Percentiles rank a stretch among this genome's conserved stretches.
Evolutionary conservation across 1,140 invertebrate species (phyloP).

Genomic region (Drosophila sucinea): DNA sequence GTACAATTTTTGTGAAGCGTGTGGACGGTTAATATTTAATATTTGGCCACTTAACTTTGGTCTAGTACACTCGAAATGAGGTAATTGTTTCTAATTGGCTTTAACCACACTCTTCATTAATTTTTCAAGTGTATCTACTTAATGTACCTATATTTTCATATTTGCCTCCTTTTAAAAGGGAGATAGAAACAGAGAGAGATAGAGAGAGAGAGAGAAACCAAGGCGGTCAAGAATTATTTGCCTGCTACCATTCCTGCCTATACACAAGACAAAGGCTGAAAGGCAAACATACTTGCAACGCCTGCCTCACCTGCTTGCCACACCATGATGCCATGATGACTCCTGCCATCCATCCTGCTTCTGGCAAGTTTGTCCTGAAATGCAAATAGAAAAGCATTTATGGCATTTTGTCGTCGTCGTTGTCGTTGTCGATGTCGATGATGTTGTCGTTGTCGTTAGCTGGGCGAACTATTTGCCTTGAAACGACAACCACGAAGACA

Average conservation of each 20-base stretch:
- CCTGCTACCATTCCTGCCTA: slow-evolving; percentile 6
- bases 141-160: slow-evolving; percentile 6
- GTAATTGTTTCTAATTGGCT: slow-evolving; percentile 11
- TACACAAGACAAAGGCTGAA: not conserved
- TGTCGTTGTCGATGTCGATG: slow-evolving; percentile 22
- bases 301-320: not conserved
- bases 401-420: slow-evolving; percentile 54
- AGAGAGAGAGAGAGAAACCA: not conserved
- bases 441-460: slow-evolving; percentile 52
- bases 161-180: not conserved
- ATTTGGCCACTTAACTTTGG: not conserved
- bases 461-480: slow-evolving; percentile 61
- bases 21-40: not conserved
- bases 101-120: slow-evolving; percentile 6
- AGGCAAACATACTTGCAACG: slow-evolving; percentile 4
- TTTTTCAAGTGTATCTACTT: slow-evolving; percentile 14
- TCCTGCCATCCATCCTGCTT: not conserved
- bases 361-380: slow-evolving; percentile 20
- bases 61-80: not conserved
- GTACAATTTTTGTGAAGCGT: not conserved
- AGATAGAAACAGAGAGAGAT: not conserved
- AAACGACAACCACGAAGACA: slow-evolving; percentile 57
- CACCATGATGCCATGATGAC: not conserved
- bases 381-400: slow-evolving; percentile 63
- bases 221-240: slow-evolving; percentile 7